phyloP scores from a whole-genome alignment of 2,113 vertebrate species.

The Lampris megalopsis region DNA sequence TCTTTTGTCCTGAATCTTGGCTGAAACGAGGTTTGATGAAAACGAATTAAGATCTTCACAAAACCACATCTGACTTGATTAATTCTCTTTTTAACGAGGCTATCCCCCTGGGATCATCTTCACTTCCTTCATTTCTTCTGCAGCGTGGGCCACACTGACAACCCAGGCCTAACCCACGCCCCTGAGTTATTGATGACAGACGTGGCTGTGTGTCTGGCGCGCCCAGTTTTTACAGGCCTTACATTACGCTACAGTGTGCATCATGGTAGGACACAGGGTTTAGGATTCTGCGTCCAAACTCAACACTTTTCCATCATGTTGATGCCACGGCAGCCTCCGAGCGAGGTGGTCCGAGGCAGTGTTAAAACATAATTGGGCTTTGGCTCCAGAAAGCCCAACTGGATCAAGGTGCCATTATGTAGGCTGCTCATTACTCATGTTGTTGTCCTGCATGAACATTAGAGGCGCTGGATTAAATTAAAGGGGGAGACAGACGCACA shows the following conservation, averaged over 20 bases:
- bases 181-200: too few species aligned
- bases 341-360: constrained; percentile 26
- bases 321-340: constrained; percentile 27
- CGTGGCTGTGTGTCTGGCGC: too few species aligned
- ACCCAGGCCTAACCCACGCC: too few species aligned
- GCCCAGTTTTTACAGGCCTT: too few species aligned
- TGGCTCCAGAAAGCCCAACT: constrained; percentile 58
- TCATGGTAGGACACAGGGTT: constrained; percentile 17
- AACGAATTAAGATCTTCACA: too few species aligned
- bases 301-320: constrained; percentile 38
- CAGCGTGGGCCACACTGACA: too few species aligned
- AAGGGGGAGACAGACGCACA: constrained; percentile 49
- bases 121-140: too few species aligned
- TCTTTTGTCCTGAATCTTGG: too few species aligned
- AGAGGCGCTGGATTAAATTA: constrained; percentile 71
- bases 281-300: constrained; percentile 17
- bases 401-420: constrained; percentile 62
- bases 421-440: constrained; percentile 68
- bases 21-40: too few species aligned
- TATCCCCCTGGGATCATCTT: too few species aligned
- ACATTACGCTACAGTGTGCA: background rate
- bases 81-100: too few species aligned
- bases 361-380: constrained; percentile 31
- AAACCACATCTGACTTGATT: too few species aligned
- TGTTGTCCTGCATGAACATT: constrained; percentile 58